Evolutionary conservation across 2,113 vertebrate genomes (phyloP).

Genomic region (Oriolus oriolus): DNA sequence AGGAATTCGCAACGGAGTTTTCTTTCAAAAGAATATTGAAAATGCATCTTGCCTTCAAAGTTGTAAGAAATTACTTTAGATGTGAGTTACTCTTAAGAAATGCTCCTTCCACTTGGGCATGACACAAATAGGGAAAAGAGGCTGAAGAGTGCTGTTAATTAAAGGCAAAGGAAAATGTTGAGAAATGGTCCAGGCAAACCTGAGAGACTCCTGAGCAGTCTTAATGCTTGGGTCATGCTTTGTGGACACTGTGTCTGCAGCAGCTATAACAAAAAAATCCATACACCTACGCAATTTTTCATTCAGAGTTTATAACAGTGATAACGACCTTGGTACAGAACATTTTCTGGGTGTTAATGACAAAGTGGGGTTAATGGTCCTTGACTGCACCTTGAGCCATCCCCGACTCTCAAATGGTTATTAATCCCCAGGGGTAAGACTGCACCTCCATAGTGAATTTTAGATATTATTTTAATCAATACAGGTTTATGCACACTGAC

Average conservation of each 20-base stretch:
- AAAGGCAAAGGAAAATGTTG: neutral
- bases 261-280: neutral
- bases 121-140: neutral
- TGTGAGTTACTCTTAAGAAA: neutral
- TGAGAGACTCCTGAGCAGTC: neutral
- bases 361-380: conserved; percentile 40
- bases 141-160: neutral
- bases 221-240: neutral
- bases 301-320: neutral
- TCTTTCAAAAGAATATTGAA: neutral
- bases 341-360: conserved; percentile 29
- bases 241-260: neutral
- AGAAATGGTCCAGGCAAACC: neutral
- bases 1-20: neutral
- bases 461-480: conserved; percentile 34
- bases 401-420: neutral
- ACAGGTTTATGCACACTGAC: neutral
- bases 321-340: neutral
- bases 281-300: neutral
- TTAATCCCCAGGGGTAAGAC: neutral
- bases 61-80: neutral
- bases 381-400: conserved; percentile 26
- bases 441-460: neutral
- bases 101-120: neutral
- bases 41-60: neutral